phyloP scores from a whole-genome alignment of 2,888 invertebrate species.

The Allolobophora icterica region DNA sequence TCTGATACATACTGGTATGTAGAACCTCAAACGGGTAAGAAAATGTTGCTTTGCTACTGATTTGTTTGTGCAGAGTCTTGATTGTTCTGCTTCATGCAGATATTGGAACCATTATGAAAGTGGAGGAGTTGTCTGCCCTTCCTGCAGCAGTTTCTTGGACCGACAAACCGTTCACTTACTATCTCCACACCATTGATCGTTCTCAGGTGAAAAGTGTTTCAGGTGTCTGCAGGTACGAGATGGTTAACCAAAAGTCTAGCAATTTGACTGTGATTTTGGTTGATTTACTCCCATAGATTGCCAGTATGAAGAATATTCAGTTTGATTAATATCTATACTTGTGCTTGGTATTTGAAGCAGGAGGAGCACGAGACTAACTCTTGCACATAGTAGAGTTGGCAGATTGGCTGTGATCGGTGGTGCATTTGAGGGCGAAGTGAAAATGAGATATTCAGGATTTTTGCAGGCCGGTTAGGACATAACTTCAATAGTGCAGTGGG shows the following conservation, averaged over 20 bases:
- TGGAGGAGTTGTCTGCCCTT: constrained; percentile 92
- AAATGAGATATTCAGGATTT: no score
- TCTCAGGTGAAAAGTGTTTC: constrained; percentile 69
- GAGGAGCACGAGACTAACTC: no score
- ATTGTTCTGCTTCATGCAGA: constrained; percentile 68
- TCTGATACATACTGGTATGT: background rate
- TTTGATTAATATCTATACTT: no score
- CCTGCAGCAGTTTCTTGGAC: constrained; percentile 99
- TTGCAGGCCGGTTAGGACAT: background rate
- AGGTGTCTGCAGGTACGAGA: background rate
- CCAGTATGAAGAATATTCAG: no score
- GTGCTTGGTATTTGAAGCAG: background rate
- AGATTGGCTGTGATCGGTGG: no score
- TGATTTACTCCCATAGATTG: no score
- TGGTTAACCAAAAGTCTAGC: background rate
- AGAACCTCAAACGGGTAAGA: background rate
- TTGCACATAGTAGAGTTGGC: background rate
- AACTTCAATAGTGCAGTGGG: no score
- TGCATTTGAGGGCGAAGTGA: no score
- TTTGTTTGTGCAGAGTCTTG: background rate
- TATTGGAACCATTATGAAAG: constrained; percentile 98
- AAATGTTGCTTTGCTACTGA: background rate
- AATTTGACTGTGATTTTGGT: background rate
- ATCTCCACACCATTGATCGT: constrained; percentile 95
- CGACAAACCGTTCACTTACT: constrained; percentile 97